Evolutionary conservation across 1,140 invertebrate genomes (phyloP).

Genomic region (Nixonia krombeini): DNA sequence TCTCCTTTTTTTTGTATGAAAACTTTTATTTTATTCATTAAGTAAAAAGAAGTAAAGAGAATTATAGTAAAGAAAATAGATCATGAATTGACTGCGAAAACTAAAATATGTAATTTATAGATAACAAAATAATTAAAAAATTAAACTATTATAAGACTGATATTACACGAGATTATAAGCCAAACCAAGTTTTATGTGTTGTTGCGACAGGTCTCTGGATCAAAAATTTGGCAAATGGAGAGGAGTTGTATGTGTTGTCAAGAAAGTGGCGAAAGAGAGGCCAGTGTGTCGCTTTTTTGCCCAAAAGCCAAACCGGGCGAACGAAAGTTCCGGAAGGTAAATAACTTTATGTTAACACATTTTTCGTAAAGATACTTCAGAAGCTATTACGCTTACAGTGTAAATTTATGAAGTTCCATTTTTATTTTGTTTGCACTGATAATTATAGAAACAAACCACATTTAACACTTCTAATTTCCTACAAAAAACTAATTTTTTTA

Average conservation of each 20-base stretch:
- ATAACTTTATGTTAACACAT: neutral
- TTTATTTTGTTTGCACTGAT: neutral
- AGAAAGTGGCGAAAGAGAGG: slow-evolving; percentile 92
- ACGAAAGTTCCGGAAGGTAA: slow-evolving; percentile 87
- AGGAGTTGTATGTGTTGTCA: slow-evolving; percentile 95
- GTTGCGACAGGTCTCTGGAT: slow-evolving; percentile 85
- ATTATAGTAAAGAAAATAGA: too few relatives aligned
- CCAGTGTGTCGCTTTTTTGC: slow-evolving; percentile 88
- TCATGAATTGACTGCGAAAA: too few relatives aligned
- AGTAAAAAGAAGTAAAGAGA: too few relatives aligned
- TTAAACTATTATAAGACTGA: too few relatives aligned
- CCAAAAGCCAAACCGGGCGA: slow-evolving; percentile 89
- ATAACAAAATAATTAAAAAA: too few relatives aligned
- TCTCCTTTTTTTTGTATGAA: too few relatives aligned
- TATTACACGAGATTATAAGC: too few relatives aligned
- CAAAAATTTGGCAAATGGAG: slow-evolving; percentile 97
- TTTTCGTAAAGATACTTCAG: neutral
- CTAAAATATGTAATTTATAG: too few relatives aligned
- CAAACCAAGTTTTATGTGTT: slow-evolving; percentile 24
- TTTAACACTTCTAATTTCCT: neutral
- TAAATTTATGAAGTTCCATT: neutral
- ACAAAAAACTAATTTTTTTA: too few relatives aligned
- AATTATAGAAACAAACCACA: neutral
- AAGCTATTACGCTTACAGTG: neutral
- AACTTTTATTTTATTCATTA: too few relatives aligned